Evolutionary conservation across 2,888 invertebrate species (phyloP), one percentile per base, ranked within the genome.

Genomic region (Eudemis profundana): DNA sequence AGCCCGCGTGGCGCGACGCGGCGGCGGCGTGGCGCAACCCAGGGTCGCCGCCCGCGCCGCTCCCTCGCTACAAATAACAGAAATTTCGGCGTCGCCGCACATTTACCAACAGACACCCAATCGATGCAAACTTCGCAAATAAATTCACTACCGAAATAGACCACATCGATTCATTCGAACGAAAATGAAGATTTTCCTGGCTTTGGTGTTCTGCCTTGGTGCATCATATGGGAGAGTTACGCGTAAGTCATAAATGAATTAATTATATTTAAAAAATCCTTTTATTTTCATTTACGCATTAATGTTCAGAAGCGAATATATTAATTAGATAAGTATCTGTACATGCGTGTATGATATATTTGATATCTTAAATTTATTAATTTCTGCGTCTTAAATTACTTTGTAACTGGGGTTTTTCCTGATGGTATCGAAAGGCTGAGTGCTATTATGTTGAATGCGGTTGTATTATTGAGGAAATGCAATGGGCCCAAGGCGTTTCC

Each of bases 61-160:
- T 78, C 76, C 79, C 78, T 76, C 70, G 76, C 78, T 90, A 90
- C 90, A 90, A 90, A 90, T 89, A 90, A 80, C 81, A 78, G 76
- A 73, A 76, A 75, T 76, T 83, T 84, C 77, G 85, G 82, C 84
- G 81, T 76, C 70, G 67, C 79, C 81, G 84, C 81, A 78, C 91
- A 90, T 79, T 90, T 82, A 72, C 75, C 69, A 65, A 70, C 71
- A 71, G 69, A 68, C 80, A 69, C 74, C 76, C 83, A 75, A 74
- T 77, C 81, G 76, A 67, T 76, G 74, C 75, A 72, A 76, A 70
- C 75, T 53, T 59, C 44, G 36, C 27, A 56, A 67, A 57, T 47
- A 51, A 40, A 59, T 14, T 59, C 19, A 4, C 5, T 27, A 21
- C 40, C 29, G 1, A 44, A 64, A 14, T 33, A 40, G 15, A 50